Evolutionary conservation across 1,140 invertebrate genomes (phyloP), one percentile per base, ranked within the genome.

Genomic region (Solen grandis): DNA sequence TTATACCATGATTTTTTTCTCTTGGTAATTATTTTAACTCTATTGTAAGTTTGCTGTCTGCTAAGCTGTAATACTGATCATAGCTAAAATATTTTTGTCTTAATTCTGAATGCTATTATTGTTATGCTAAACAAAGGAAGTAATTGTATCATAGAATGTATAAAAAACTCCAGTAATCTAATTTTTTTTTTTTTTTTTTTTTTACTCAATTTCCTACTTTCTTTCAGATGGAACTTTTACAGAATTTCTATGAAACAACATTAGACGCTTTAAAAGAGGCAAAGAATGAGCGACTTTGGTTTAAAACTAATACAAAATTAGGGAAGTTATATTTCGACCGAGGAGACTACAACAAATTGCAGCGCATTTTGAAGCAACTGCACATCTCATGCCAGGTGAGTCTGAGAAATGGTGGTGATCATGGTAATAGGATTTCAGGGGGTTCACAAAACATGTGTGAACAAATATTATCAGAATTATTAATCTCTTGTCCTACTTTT

Each of bases 201-300:
- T n/a, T n/a, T n/a, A n/a, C n/a, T n/a, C n/a, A n/a, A n/a, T n/a
- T n/a, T n/a, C n/a, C n/a, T n/a, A n/a, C n/a, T 46, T 5, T 70
- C 13, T 83, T 77, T 4, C 76, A 99, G 97, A 99, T 99, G 97
- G 97, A 98, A 91, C 92, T 99, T n/a, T 92, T 99, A 31, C 99
- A 99, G 94, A 96, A 99, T 91, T 99, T 99, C 92, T 99, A 99
- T 94, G 98, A 99, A 93, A 99, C 98, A 31, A 99, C 98, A 2
- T 93, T 99, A 89, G 98, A 99, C 93, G 98, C 98, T 38, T 93
- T 99, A 65, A 99, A 98, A 83, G 93, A 99, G 95, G 97, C 98
- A 0, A 99, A 99, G 92, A 99, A 99, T 93, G 99, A 99, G 93
- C 94, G 99, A 85, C 93, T 99, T 41, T 99, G 99, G 99, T 99